Conservation (phyloP, 2,888 invertebrate species). For the Yponomeuta plumbellus region DNA sequence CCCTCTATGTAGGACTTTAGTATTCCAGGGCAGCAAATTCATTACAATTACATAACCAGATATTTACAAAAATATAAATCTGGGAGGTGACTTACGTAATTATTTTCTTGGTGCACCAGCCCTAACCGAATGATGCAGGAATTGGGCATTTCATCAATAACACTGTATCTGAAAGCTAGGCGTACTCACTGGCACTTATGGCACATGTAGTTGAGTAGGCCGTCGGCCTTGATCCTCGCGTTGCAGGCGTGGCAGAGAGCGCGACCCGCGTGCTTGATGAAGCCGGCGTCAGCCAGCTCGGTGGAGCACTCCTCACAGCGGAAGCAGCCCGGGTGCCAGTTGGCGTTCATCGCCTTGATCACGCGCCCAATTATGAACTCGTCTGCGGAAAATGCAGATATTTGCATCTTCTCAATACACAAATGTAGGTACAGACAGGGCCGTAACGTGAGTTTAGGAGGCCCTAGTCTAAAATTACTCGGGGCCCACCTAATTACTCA, state of each 20-base stretch:
- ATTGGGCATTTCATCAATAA: conserved; percentile 81
- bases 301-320: conserved; percentile 94
- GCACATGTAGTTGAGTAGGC: conserved; percentile 96
- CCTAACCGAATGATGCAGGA: conserved; percentile 97
- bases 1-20: neutral
- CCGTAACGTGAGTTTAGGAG: no score
- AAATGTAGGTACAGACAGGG: conserved; percentile 17
- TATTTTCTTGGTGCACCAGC: conserved; percentile 83
- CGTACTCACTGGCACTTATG: conserved; percentile 96
- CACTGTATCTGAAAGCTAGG: no score
- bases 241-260: conserved; percentile 97
- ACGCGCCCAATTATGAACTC: conserved; percentile 99
- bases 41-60: no score
- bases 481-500: no score
- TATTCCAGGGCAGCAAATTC: no score
- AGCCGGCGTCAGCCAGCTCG: conserved; percentile 96
- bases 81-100: no score
- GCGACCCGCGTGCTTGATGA: conserved; percentile 93
- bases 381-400: conserved; percentile 57
- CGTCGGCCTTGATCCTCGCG: conserved; percentile 95
- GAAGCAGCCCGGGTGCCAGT: conserved; percentile 99
- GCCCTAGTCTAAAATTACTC: no score
- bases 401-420: no score
- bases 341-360: conserved; percentile 99
- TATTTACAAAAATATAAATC: no score